A percentile compares a stretch with the other conserved stretches of the same genome.
These are phyloP conservation scores for Miniopterus natalensis DNA, from an alignment of 2,113 vertebrate species.

Conservation along the genomic window DNA sequence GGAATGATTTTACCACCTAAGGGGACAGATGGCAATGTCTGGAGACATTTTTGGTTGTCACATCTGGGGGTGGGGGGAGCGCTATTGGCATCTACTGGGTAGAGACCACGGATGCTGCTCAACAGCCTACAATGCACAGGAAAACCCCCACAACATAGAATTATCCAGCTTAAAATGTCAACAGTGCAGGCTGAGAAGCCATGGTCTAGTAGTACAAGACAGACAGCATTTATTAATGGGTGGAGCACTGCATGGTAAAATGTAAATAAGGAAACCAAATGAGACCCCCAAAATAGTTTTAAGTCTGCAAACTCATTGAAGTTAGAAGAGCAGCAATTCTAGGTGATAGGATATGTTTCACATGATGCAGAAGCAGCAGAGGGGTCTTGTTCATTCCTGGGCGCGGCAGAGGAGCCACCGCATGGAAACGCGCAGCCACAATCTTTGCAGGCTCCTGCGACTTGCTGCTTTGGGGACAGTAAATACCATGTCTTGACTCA, in stretches of 20 bases:
- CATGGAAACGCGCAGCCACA: fast-evolving
- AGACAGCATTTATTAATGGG: not conserved
- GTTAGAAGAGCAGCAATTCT: not conserved
- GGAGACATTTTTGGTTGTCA: not conserved
- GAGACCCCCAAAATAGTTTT: not conserved
- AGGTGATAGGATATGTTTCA: not conserved
- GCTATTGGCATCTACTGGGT: not conserved
- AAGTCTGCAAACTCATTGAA: not conserved
- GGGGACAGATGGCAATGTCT: not conserved
- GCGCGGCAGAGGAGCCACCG: fast-evolving
- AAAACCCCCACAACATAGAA: not conserved
- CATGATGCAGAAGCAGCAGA: not conserved
- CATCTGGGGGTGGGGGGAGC: fast-evolving
- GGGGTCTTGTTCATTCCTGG: not conserved
- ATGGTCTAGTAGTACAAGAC: not conserved
- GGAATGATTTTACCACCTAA: not conserved
- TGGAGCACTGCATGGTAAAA: not conserved
- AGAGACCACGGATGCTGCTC: not conserved
- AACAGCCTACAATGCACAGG: not conserved
- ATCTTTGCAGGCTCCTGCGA: fast-evolving
- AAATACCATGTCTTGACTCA: not conserved
- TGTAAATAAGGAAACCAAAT: not conserved
- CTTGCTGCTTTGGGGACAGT: not conserved
- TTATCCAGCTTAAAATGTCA: not conserved
- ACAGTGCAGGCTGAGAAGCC: not conserved